Evolutionary conservation across 2,888 invertebrate genomes (phyloP), one percentile per base, ranked within the genome.

Genomic region (Blera fallax): DNA sequence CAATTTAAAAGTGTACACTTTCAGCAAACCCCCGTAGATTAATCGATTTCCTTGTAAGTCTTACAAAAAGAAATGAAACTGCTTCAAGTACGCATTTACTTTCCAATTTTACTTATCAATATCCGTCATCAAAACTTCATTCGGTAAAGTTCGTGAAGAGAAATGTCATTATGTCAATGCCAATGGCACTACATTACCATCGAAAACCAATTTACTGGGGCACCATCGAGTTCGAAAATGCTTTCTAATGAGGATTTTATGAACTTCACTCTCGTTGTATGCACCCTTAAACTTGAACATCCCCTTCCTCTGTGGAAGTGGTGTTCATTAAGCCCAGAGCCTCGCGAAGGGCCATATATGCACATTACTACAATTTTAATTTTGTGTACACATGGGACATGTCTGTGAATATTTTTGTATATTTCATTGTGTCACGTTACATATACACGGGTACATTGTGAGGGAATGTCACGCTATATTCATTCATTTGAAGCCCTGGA

Each of bases 401-500:
- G 77, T 48, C 81, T 70, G 67, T 69, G 69, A 70, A 78, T 78
- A 78, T 62, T 52, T n/a, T 62, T 34, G 16, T 37, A 16, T 48
- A 32, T 29, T 18, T 29, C 52, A 69, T 56, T 77, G 65, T 50
- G 34, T 69, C 43, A 34, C 14, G 40, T n/a, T 29, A 50, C 34
- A 24, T 16, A 52, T n/a, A n/a, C n/a, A n/a, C n/a, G n/a, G n/a
- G n/a, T n/a, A n/a, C n/a, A n/a, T 62, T 32, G 48, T 76, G 67
- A 62, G 62, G 34, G 32, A 76, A 54, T 69, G 60, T 81, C 76
- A 81, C 81, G 81, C 76, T 48, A 62, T 67, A 43, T 32, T 65
- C 29, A 11, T 37, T 40, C 27, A 52, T 32, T 80, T 50, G 43
- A 69, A 52, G 43, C 14, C 37, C 3, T n/a, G 29, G 21, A 48